These are phyloP conservation scores for Anoplophora glabripennis DNA, from an alignment of 1,140 invertebrate species.

Conservation along the genomic window DNA sequence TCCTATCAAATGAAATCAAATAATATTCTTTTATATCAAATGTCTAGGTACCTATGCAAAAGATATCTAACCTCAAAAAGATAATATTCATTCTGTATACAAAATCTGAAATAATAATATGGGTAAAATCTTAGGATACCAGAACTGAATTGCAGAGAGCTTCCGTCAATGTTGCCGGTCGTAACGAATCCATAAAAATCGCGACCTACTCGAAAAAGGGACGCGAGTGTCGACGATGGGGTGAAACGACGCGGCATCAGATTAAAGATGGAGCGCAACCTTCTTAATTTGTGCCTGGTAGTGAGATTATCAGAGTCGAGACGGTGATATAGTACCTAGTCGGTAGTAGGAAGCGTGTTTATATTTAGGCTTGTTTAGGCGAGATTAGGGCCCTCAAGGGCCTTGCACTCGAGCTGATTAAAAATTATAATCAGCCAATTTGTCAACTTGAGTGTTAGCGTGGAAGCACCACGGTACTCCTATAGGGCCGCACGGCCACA, in stretches of 20 bases:
- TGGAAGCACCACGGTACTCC: conserved; percentile 13
- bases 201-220: too few species aligned
- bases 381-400: conserved; percentile 23
- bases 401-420: conserved; percentile 17
- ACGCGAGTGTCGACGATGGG: too few species aligned
- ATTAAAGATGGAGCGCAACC: conserved; percentile 20
- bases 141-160: too few species aligned
- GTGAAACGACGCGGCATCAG: conserved; percentile 4
- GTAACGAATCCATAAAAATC: too few species aligned
- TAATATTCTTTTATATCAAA: too few species aligned
- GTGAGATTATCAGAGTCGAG: conserved; percentile 12
- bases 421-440: conserved; percentile 37
- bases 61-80: too few species aligned
- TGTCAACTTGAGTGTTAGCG: conserved; percentile 31
- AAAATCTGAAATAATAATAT: too few species aligned
- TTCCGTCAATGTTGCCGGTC: too few species aligned
- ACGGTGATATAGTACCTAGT: conserved; percentile 29
- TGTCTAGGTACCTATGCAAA: too few species aligned
- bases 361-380: conserved; percentile 32
- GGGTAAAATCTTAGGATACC: too few species aligned
- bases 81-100: too few species aligned
- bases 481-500: conserved; percentile 13
- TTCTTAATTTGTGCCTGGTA: conserved; percentile 32
- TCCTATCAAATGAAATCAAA: too few species aligned
- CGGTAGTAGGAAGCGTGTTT: conserved; percentile 31